Evolutionary conservation across 1,140 invertebrate species (phyloP).

Genomic region (Lepidurus couesii): DNA sequence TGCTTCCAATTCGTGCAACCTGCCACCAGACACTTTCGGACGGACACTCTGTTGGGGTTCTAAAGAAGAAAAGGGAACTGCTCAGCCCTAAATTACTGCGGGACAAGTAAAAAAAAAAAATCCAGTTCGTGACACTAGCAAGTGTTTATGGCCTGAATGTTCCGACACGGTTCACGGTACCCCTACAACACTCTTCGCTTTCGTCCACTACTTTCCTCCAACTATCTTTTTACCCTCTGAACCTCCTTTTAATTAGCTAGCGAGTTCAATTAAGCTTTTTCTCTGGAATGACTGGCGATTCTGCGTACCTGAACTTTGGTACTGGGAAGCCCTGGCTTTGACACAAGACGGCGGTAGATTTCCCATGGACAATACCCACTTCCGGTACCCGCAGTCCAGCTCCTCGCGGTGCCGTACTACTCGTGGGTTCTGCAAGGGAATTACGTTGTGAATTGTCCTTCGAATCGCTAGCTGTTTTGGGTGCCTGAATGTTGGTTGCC

Average conservation of each 20-base stretch:
- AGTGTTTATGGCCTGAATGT: not conserved
- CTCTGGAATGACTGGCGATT: not conserved
- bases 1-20: slow-evolving; percentile 43
- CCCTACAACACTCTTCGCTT: not conserved
- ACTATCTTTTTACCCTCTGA: no score
- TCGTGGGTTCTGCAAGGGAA: slow-evolving; percentile 39
- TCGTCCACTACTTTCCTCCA: no score
- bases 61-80: not conserved
- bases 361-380: not conserved
- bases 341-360: slow-evolving; percentile 44
- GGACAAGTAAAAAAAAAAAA: not conserved
- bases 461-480: not conserved
- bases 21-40: not conserved
- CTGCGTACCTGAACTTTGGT: slow-evolving; percentile 42
- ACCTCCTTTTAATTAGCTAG: no score
- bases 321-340: slow-evolving; percentile 45
- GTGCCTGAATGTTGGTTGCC: not conserved
- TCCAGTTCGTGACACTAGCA: no score
- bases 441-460: not conserved
- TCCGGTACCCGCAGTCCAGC: slow-evolving; percentile 27
- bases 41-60: slow-evolving; percentile 10
- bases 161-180: not conserved
- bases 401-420: slow-evolving; percentile 40
- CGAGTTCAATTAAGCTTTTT: no score
- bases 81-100: not conserved